phyloP scores from a whole-genome alignment of 2,113 vertebrate genomes.

The Megaptera novaeangliae region DNA sequence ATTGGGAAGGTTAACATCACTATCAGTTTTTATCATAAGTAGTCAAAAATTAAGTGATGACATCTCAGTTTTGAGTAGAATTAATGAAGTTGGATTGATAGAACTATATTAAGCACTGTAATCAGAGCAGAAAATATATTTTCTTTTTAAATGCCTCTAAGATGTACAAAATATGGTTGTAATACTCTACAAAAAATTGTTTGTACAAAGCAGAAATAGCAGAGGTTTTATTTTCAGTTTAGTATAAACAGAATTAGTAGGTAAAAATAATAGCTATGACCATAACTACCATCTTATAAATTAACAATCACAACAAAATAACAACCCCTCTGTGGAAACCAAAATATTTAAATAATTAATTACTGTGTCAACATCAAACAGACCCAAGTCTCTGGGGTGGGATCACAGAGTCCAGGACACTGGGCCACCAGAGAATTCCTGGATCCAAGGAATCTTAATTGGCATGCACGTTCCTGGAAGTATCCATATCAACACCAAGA shows the following conservation, averaged over 20 bases:
- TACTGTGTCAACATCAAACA: neutral
- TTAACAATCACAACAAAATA: neutral
- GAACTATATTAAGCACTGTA: neutral
- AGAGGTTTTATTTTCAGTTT: neutral
- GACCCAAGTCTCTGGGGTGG: too few species aligned
- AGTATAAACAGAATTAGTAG: neutral
- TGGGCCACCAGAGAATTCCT: too few species aligned
- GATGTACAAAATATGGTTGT: neutral
- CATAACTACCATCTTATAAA: neutral
- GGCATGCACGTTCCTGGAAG: too few species aligned
- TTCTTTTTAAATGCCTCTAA: neutral
- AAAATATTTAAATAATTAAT: neutral
- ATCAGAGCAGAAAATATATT: neutral
- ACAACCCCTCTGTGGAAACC: neutral
- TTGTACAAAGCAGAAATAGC: neutral
- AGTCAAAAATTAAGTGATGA: neutral
- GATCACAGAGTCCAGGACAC: too few species aligned
- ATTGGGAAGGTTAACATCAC: neutral
- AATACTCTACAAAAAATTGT: neutral
- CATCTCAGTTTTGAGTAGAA: neutral
- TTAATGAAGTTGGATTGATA: neutral
- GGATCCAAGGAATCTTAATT: too few species aligned
- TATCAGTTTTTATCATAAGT: neutral
- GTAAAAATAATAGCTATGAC: neutral
- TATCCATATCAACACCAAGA: too few species aligned